Conservation (phyloP, 2,797 vertebrate genomes). For the Pristis pectinata region DNA sequence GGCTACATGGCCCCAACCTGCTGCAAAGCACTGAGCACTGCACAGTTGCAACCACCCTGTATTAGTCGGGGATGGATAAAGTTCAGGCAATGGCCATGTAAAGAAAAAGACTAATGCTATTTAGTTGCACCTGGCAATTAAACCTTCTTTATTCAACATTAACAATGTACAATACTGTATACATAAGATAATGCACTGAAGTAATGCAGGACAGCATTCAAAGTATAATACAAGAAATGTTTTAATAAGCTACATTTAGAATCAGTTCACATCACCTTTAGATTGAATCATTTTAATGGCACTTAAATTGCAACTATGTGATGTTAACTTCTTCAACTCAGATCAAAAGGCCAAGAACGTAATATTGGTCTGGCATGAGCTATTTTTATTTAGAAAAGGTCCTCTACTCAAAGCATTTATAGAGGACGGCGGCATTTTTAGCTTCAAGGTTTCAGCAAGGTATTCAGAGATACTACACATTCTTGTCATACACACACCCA, state of each 20-base stretch:
- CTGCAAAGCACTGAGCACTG: not conserved
- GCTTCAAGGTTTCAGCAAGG: not conserved
- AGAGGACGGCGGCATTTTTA: not conserved
- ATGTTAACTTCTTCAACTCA: conserved; percentile 35
- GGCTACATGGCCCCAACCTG: too few relatives aligned
- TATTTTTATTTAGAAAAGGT: not conserved
- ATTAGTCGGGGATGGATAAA: not conserved
- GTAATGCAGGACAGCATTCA: conserved; percentile 30
- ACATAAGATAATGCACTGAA: conserved; percentile 36
- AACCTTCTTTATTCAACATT: conserved; percentile 36
- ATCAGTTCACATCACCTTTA: conserved; percentile 34
- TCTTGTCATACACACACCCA: not conserved
- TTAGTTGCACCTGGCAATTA: conserved; percentile 23
- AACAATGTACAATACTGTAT: conserved; percentile 29
- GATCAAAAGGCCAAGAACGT: conserved; percentile 28
- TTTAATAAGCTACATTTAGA: conserved; percentile 28
- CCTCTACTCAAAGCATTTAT: conserved; percentile 5
- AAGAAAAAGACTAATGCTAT: not conserved
- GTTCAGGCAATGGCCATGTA: not conserved
- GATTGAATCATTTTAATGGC: conserved; percentile 35
- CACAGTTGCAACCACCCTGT: not conserved
- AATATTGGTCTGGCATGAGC: not conserved
- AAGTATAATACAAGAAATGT: conserved; percentile 31
- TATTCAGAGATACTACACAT: not conserved
- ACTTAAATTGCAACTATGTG: conserved; percentile 35